These are phyloP conservation scores for Alectura lathami DNA, from an alignment of 2,113 vertebrate genomes.

Conservation along the genomic window DNA sequence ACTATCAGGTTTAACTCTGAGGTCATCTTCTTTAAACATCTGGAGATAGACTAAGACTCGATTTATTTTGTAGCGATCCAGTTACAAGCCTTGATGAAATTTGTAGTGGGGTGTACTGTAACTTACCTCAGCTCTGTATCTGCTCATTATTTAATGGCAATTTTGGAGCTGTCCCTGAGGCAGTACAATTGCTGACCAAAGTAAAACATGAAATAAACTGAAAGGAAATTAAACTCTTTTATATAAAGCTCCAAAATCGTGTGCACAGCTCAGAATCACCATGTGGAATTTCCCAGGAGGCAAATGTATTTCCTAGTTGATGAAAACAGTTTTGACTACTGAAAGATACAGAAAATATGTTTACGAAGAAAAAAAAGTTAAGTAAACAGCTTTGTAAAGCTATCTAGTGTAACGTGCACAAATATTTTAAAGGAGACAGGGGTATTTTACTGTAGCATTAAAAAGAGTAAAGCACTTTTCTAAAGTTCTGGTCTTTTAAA, in stretches of 20 bases:
- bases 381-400: not conserved
- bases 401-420: not conserved
- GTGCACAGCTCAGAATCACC: not conserved
- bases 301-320: not conserved
- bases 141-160: not conserved
- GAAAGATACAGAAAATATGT: not conserved
- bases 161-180: not conserved
- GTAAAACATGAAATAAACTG: not conserved
- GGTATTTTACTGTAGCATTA: not conserved
- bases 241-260: not conserved
- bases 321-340: not conserved
- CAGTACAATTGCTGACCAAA: constrained; percentile 3
- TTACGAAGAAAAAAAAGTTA: not conserved
- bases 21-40: not conserved
- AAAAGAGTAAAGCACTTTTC: not conserved
- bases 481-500: constrained; percentile 16
- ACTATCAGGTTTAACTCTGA: not conserved
- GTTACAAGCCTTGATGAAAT: not conserved
- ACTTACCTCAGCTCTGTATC: not conserved
- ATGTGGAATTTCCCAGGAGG: not conserved
- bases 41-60: not conserved
- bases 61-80: not conserved
- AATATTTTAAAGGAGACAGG: not conserved
- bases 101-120: not conserved
- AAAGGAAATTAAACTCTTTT: constrained; percentile 2